These are phyloP conservation scores for Hippocampus comes DNA, from an alignment of 2,113 vertebrate genomes.

Conservation along the genomic window DNA sequence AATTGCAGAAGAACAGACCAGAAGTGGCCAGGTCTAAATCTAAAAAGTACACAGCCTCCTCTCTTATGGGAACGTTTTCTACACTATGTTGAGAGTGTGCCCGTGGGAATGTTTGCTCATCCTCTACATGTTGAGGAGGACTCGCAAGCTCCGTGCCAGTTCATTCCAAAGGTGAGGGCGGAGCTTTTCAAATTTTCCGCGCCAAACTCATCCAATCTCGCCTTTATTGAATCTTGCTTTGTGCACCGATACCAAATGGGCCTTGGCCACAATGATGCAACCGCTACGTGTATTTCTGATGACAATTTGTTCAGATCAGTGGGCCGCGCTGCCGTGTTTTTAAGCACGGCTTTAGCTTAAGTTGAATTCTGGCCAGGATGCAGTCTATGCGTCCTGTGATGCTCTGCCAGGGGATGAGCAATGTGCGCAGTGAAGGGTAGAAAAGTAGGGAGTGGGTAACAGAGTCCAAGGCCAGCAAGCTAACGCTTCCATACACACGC, in stretches of 20 bases:
- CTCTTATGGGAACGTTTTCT: background rate
- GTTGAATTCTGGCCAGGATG: slow-evolving; percentile 19
- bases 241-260: no score
- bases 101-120: background rate
- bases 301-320: background rate
- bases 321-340: background rate
- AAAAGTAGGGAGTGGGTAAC: slow-evolving; percentile 22
- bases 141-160: background rate
- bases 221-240: background rate
- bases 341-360: background rate
- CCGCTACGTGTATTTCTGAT: no score
- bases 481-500: slow-evolving; percentile 55
- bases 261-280: no score
- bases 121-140: background rate
- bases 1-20: slow-evolving; percentile 44
- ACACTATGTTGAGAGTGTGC: background rate
- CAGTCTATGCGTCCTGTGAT: slow-evolving; percentile 55
- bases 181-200: background rate
- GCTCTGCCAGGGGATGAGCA: slow-evolving; percentile 68
- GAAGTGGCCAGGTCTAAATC: slow-evolving; percentile 38
- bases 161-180: background rate
- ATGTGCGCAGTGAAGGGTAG: slow-evolving; percentile 48
- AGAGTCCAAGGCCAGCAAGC: slow-evolving; percentile 22
- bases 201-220: background rate
- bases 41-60: background rate